phyloP scores from a whole-genome alignment of 2,113 vertebrate species.

The Ahaetulla prasina region DNA sequence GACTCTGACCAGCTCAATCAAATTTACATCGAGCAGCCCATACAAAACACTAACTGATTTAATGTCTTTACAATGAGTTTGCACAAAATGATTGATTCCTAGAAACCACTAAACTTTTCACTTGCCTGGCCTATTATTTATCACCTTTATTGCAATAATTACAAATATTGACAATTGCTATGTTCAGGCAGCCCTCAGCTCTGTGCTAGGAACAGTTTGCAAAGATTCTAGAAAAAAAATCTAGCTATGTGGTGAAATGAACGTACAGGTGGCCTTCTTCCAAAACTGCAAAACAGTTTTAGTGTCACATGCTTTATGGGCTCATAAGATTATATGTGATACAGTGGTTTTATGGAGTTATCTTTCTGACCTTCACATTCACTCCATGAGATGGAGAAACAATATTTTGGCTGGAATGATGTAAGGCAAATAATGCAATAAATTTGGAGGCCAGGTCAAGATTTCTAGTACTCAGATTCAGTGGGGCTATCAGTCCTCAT shows the following conservation, averaged over 20 bases:
- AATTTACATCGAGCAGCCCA: not conserved
- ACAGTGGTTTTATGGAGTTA: not conserved
- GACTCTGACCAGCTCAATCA: not conserved
- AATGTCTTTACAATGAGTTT: not conserved
- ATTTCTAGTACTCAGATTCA: not conserved
- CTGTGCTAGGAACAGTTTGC: not conserved
- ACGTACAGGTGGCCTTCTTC: not conserved
- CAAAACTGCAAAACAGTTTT: not conserved
- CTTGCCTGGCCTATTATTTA: not conserved
- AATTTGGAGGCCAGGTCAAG: not conserved
- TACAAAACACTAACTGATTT: conserved; percentile 1
- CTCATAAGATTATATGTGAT: not conserved
- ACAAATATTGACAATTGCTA: not conserved
- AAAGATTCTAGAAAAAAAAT: not conserved
- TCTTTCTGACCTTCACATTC: not conserved
- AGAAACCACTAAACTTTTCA: not conserved
- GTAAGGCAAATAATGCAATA: not conserved
- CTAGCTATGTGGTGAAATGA: not conserved
- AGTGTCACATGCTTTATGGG: not conserved
- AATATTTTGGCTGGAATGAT: not conserved
- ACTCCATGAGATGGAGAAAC: not conserved
- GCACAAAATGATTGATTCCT: not conserved
- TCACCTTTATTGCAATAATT: not conserved
- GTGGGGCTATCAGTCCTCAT: not conserved
- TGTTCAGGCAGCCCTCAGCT: not conserved